phyloP scores from a whole-genome alignment of 2,797 vertebrate species.

The Squalus acanthias region DNA sequence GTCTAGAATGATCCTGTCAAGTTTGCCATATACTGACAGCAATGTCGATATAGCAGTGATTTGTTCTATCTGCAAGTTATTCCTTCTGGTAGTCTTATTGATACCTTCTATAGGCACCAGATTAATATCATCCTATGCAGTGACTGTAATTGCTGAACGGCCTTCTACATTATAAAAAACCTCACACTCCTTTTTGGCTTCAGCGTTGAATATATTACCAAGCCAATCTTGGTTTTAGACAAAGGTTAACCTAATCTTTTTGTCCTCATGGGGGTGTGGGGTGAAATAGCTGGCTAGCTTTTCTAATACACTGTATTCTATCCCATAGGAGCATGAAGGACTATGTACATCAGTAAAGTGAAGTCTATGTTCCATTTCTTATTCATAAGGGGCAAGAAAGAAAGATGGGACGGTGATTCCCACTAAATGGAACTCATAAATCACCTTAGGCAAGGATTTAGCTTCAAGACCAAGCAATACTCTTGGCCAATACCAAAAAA shows the following conservation, averaged over 20 bases:
- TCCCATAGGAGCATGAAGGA: neutral
- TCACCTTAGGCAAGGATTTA: neutral
- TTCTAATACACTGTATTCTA: neutral
- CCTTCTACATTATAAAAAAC: neutral
- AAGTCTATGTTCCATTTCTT: conserved; percentile 23
- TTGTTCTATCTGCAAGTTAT: neutral
- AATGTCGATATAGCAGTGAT: neutral
- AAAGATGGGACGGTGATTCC: conserved; percentile 33
- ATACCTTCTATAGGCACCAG: neutral
- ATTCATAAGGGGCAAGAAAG: conserved; percentile 31
- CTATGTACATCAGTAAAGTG: conserved; percentile 1
- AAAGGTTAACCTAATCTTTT: conserved; percentile 24
- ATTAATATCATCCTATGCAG: neutral
- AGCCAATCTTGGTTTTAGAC: neutral
- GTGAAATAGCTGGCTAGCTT: neutral
- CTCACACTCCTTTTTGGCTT: neutral
- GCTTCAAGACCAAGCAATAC: neutral
- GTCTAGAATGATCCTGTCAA: neutral
- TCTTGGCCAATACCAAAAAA: neutral
- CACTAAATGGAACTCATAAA: conserved; percentile 34
- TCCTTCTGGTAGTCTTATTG: neutral
- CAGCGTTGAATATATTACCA: neutral
- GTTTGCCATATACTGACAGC: neutral
- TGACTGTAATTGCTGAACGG: conserved; percentile 12
- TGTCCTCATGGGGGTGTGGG: neutral